Evolutionary conservation across 2,888 invertebrate species (phyloP), one percentile per base, ranked within the genome.

Genomic region (Microctonus brassicae): DNA sequence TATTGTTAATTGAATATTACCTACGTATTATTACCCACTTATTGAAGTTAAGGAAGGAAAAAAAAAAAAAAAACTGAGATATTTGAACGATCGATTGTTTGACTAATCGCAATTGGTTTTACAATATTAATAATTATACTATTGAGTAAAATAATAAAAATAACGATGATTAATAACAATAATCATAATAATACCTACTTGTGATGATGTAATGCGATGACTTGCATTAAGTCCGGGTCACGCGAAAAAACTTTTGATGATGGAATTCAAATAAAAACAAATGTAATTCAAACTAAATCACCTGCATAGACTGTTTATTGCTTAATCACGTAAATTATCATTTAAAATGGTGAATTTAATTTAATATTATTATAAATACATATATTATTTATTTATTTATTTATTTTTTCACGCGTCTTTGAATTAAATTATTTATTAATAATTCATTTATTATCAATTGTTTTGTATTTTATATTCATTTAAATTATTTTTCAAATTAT

Each of bases 211-310:
- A 87, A 75, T 81, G 84, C 86, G 85, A 83, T 85, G 86, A 86
- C 85, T 86, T 83, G 86, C 83, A 81, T 83, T 84, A 80, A 85
- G 83, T 84, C 81, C 85, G 86, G 83, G 86, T 87, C 86, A 85
- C 84, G 84, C 83, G 83, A 85, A 83, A 47, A 47, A 84, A 81
- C 84, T 85, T 84, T 86, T 86, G 84, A 86, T 84, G 85, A 86
- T 86, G 84, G 82, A 86, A 86, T 85, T 86, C 82, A 84, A 87
- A 87, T 87, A 87, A 87, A 86, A 87, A 82, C 82, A 81, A 87
- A 86, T 87, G 84, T 86, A 86, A 86, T 84, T 86, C 81, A 87
- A 85, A 86, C 81, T 84, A 81, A 85, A 83, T 80, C 80, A 84
- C 81, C 81, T 75, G 81, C 80, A 83, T 82, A 86, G 84, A 86